Percentiles rank a stretch among this genome's conserved stretches.
Evolutionary conservation across 2,888 invertebrate genomes (phyloP).

Genomic region (Tricholauxania praeusta): DNA sequence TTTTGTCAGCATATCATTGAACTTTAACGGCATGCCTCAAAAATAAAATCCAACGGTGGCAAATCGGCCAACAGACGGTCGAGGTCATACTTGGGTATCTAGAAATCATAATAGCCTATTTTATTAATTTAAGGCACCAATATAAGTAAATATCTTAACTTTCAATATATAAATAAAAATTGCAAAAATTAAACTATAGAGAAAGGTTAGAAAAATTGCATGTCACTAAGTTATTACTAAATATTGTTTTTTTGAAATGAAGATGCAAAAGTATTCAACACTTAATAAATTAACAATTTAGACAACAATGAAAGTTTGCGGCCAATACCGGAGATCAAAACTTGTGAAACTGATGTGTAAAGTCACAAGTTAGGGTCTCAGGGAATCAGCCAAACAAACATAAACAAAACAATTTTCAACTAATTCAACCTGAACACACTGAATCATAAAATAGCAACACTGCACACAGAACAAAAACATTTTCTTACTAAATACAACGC

Average conservation of each 20-base stretch:
- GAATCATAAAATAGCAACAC: constrained; percentile 4
- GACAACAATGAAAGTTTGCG: constrained; percentile 67
- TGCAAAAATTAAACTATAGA: too few species aligned
- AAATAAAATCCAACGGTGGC: too few species aligned
- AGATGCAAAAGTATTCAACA: background rate
- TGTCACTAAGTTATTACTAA: background rate
- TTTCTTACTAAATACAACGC: background rate
- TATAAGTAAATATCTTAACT: too few species aligned
- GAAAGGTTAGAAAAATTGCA: too few species aligned
- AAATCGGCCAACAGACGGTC: too few species aligned
- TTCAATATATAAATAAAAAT: too few species aligned
- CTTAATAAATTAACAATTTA: constrained; percentile 29
- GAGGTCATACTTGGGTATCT: too few species aligned
- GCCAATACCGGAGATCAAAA: constrained; percentile 71
- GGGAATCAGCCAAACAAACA: constrained; percentile 70
- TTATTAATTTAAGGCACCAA: too few species aligned
- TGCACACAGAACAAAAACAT: background rate
- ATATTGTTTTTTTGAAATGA: background rate
- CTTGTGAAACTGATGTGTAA: constrained; percentile 69
- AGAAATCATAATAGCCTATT: too few species aligned
- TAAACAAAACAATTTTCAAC: constrained; percentile 48
- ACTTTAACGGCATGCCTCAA: too few species aligned
- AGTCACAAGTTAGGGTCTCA: constrained; percentile 71
- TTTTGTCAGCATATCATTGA: too few species aligned
- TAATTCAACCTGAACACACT: background rate